Conservation (phyloP, 2,797 vertebrate species). For the Pelodytes ibericus region DNA sequence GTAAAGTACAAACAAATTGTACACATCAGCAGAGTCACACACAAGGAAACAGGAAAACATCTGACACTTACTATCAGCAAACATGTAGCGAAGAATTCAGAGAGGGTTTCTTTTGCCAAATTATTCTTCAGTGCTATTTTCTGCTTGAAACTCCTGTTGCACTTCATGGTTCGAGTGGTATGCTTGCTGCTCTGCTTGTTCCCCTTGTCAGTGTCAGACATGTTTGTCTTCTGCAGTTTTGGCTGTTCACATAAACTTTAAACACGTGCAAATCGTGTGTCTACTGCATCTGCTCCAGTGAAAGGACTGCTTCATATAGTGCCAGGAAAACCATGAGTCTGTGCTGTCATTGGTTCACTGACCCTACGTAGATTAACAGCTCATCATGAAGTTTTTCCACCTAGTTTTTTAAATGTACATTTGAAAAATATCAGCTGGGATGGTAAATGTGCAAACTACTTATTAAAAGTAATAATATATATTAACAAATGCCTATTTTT, state of each 20-base stretch:
- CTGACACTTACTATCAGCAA: constrained; percentile 90
- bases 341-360: constrained; percentile 60
- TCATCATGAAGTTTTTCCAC: constrained; percentile 60
- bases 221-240: constrained; percentile 59
- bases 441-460: constrained; percentile 4
- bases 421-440: background rate
- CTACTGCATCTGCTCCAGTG: constrained; percentile 57
- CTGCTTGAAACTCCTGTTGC: constrained; percentile 75
- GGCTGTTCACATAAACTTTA: constrained; percentile 65
- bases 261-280: constrained; percentile 62
- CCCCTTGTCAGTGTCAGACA: constrained; percentile 13
- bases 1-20: background rate
- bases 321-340: constrained; percentile 61
- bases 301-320: constrained; percentile 53
- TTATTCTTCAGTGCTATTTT: constrained; percentile 81
- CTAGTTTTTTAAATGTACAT: constrained; percentile 18
- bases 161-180: constrained; percentile 72
- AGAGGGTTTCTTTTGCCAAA: constrained; percentile 86
- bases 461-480: constrained; percentile 8
- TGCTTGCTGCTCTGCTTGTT: constrained; percentile 56
- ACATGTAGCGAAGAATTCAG: constrained; percentile 93
- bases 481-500: background rate
- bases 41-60: constrained; percentile 58
- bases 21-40: constrained; percentile 39
- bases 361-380: constrained; percentile 61